Percentiles rank a stretch among this genome's conserved stretches.
Conservation (phyloP, 2,113 vertebrate genomes). For the Pavo muticus region DNA sequence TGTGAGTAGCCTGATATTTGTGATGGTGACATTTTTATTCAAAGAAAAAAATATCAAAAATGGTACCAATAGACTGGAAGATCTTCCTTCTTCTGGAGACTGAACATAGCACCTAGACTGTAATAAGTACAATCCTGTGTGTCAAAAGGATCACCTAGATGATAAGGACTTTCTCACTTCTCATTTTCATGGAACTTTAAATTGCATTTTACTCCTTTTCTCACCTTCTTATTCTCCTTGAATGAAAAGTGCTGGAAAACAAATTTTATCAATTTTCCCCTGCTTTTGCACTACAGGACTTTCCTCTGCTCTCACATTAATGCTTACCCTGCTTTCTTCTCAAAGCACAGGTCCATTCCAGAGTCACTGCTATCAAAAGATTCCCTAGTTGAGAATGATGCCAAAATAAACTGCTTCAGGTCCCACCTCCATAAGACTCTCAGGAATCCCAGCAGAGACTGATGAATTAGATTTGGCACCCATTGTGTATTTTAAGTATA, state of each 20-base stretch:
- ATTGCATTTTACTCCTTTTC: not conserved
- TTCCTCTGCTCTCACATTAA: not conserved
- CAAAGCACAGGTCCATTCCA: not conserved
- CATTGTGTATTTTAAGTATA: constrained; percentile 23
- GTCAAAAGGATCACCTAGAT: not conserved
- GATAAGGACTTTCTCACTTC: not conserved
- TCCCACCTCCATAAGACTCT: constrained; percentile 52
- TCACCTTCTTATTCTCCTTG: not conserved
- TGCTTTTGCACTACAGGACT: not conserved
- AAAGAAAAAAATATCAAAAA: not conserved
- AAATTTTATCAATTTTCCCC: not conserved
- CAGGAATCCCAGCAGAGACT: constrained; percentile 53
- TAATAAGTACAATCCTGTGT: not conserved
- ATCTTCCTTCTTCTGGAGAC: not conserved
- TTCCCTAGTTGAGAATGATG: constrained; percentile 22
- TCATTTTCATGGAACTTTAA: not conserved
- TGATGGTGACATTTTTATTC: not conserved
- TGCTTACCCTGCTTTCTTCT: not conserved
- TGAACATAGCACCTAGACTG: not conserved
- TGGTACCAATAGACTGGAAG: not conserved
- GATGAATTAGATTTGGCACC: constrained; percentile 69
- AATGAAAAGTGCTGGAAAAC: not conserved
- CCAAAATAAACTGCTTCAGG: constrained; percentile 67
- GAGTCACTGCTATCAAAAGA: constrained; percentile 42
- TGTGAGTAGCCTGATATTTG: not conserved